Conservation (phyloP, 2,113 vertebrate species). For the Montifringilla adamsi region DNA sequence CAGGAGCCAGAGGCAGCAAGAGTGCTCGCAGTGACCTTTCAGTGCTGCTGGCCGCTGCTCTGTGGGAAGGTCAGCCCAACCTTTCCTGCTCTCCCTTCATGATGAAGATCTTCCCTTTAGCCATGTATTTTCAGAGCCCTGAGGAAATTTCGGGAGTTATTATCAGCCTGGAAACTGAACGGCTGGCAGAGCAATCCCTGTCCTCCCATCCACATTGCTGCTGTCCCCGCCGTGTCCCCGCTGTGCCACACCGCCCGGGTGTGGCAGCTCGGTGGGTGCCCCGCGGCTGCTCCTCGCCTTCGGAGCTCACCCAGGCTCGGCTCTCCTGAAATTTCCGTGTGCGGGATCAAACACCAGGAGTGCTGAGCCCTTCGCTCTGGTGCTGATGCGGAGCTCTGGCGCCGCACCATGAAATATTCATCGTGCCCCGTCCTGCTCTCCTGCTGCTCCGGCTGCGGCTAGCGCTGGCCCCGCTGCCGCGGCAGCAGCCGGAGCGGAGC, state of each 20-base stretch:
- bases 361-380: not conserved
- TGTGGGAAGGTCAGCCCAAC: not conserved
- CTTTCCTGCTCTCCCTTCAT: not conserved
- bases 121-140: not conserved
- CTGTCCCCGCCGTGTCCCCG: accelerated
- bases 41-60: not conserved
- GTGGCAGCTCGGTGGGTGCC: not conserved
- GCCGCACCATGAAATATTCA: conserved; percentile 1
- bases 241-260: accelerated
- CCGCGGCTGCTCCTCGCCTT: not conserved
- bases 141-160: not conserved
- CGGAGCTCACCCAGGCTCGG: accelerated
- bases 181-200: not conserved
- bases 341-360: not conserved
- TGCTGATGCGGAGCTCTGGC: not conserved
- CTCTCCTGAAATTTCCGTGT: not conserved
- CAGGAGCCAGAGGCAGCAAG: not conserved
- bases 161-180: not conserved
- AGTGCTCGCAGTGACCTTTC: not conserved
- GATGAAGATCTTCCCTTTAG: not conserved
- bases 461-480: not conserved
- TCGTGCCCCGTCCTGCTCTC: not conserved
- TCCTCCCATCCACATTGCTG: accelerated
- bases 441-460: not conserved
- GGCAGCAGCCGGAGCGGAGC: not conserved